Evolutionary conservation across 2,797 vertebrate species (phyloP).

Genomic region (Eupleurogrammus muticus): DNA sequence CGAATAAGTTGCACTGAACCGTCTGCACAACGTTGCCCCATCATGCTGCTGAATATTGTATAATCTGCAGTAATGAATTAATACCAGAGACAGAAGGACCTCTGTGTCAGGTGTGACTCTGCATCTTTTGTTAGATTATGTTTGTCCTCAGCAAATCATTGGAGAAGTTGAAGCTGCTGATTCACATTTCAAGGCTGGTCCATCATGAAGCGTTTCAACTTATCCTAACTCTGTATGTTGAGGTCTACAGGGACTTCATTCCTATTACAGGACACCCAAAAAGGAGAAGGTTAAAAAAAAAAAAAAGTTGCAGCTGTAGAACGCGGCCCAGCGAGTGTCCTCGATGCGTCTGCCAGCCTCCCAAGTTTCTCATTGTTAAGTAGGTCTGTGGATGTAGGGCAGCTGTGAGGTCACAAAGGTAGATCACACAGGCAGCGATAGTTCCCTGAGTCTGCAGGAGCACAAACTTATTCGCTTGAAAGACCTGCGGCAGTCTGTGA

Average conservation of each 20-base stretch:
- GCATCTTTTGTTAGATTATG: slow-evolving; percentile 3
- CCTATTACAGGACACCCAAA: not conserved
- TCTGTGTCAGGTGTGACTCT: not conserved
- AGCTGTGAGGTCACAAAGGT: slow-evolving; percentile 48
- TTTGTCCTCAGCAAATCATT: slow-evolving; percentile 13
- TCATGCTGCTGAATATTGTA: too few relatives aligned
- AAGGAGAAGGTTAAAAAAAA: not conserved
- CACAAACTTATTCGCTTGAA: not conserved
- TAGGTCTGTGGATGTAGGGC: slow-evolving; percentile 53
- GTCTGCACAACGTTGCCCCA: too few relatives aligned
- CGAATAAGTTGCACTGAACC: not conserved
- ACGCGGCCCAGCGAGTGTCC: slow-evolving; percentile 10
- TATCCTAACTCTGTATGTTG: too few relatives aligned
- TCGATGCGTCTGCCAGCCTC: slow-evolving; percentile 16
- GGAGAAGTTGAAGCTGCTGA: slow-evolving; percentile 16
- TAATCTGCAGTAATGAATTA: too few relatives aligned
- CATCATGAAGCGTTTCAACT: not conserved
- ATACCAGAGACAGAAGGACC: too few relatives aligned
- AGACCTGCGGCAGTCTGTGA: not conserved
- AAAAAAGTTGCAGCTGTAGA: not conserved
- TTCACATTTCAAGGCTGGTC: slow-evolving; percentile 1
- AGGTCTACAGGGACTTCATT: not conserved
- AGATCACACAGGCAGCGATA: slow-evolving; percentile 27
- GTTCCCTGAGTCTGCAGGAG: not conserved
- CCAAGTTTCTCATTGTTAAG: slow-evolving; percentile 31